Evolutionary conservation across 1,140 invertebrate genomes (phyloP).

Genomic region (Sinonovacula constricta): DNA sequence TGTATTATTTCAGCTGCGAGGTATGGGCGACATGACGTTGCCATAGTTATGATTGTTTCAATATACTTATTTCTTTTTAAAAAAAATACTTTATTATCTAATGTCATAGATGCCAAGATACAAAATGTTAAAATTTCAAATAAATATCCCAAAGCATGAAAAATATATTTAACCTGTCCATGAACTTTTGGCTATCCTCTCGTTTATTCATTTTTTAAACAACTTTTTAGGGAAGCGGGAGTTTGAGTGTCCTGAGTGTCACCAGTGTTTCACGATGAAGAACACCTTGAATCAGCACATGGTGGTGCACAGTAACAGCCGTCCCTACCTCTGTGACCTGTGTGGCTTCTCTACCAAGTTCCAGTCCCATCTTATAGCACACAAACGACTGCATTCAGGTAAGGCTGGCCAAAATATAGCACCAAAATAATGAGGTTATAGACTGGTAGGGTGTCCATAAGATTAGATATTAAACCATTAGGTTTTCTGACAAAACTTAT

Average conservation of each 20-base stretch:
- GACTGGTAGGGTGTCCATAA: background rate
- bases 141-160: too few relatives aligned
- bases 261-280: constrained; percentile 81
- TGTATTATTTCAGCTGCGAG: too few relatives aligned
- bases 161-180: too few relatives aligned
- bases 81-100: too few relatives aligned
- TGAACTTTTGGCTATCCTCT: too few relatives aligned
- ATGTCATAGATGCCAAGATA: too few relatives aligned
- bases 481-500: background rate
- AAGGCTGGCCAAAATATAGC: constrained; percentile 11
- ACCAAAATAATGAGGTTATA: too few relatives aligned
- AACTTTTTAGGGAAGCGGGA: constrained; percentile 51
- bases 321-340: constrained; percentile 83
- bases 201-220: too few relatives aligned
- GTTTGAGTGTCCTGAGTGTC: constrained; percentile 79
- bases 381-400: constrained; percentile 84
- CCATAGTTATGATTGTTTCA: too few relatives aligned
- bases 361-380: constrained; percentile 84
- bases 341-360: constrained; percentile 86
- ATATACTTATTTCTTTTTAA: too few relatives aligned
- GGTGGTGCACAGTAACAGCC: constrained; percentile 80
- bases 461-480: background rate
- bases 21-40: too few relatives aligned
- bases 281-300: constrained; percentile 83
- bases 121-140: too few relatives aligned